Conservation (phyloP, 2,113 vertebrate species). For the Callaeas wilsoni region DNA sequence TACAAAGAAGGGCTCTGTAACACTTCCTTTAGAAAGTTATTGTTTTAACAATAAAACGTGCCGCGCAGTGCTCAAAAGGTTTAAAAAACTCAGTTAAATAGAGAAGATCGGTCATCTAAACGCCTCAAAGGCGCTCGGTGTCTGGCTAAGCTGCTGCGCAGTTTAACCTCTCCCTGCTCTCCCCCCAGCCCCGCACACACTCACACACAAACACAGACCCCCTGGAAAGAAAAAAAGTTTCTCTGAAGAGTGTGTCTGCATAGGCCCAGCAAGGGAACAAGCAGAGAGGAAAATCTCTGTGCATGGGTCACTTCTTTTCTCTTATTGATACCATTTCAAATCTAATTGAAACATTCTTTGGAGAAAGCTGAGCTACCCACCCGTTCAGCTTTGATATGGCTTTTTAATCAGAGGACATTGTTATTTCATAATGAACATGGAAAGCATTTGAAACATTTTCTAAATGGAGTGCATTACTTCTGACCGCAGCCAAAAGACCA, state of each 20-base stretch:
- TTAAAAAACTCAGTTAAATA: not conserved
- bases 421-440: constrained; percentile 45
- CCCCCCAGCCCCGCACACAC: not conserved
- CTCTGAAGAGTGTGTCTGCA: not conserved
- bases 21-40: not conserved
- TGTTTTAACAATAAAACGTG: not conserved
- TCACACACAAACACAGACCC: not conserved
- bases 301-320: not conserved
- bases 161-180: not conserved
- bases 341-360: constrained; percentile 58
- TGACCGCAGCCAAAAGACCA: constrained; percentile 55
- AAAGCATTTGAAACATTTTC: constrained; percentile 58
- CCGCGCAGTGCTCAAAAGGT: not conserved
- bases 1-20: not conserved
- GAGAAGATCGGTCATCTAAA: not conserved
- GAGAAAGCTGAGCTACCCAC: not conserved
- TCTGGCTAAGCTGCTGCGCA: not conserved
- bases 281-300: not conserved
- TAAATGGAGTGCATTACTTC: constrained; percentile 19
- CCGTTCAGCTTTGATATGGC: constrained; percentile 36
- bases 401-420: constrained; percentile 69
- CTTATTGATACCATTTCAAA: constrained; percentile 24
- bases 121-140: not conserved
- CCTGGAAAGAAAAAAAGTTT: not conserved
- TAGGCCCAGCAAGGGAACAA: not conserved